Conservation (phyloP, 2,888 invertebrate genomes). For the Chirona hameri region DNA sequence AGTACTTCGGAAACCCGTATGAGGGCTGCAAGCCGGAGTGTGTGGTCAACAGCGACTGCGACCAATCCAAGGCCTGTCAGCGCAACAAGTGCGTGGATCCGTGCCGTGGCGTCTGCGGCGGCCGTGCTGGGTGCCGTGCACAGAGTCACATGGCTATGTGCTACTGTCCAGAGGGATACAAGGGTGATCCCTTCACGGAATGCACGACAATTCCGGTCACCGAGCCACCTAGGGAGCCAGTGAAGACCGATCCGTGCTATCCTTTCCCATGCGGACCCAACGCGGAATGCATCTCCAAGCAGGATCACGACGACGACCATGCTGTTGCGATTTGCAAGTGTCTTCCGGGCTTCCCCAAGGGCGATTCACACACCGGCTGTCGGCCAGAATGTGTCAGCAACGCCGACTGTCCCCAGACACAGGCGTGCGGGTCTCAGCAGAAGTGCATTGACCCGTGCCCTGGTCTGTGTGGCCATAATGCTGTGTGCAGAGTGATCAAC, state of each 20-base stretch:
- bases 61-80: slow-evolving; percentile 67
- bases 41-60: slow-evolving; percentile 69
- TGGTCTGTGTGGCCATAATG: too few relatives aligned
- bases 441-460: too few relatives aligned
- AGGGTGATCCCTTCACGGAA: slow-evolving; percentile 51
- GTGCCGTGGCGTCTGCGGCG: slow-evolving; percentile 64
- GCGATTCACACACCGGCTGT: too few relatives aligned
- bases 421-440: too few relatives aligned
- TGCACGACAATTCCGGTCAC: slow-evolving; percentile 53
- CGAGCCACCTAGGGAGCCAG: slow-evolving; percentile 29
- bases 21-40: slow-evolving; percentile 65
- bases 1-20: slow-evolving; percentile 55
- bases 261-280: slow-evolving; percentile 81
- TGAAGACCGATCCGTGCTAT: too few relatives aligned
- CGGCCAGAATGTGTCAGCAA: too few relatives aligned
- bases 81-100: slow-evolving; percentile 54
- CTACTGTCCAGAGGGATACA: slow-evolving; percentile 56
- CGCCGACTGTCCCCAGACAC: too few relatives aligned
- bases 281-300: slow-evolving; percentile 71
- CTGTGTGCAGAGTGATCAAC: too few relatives aligned
- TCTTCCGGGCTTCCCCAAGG: slow-evolving; percentile 60
- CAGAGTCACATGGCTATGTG: slow-evolving; percentile 71
- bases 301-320: slow-evolving; percentile 47
- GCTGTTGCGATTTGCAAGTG: slow-evolving; percentile 69
- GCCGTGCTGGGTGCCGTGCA: slow-evolving; percentile 61